Percentiles rank a stretch among this genome's conserved stretches.
These are phyloP conservation scores for Podarcis lilfordi DNA, from an alignment of 2,797 vertebrate genomes.

Conservation along the genomic window DNA sequence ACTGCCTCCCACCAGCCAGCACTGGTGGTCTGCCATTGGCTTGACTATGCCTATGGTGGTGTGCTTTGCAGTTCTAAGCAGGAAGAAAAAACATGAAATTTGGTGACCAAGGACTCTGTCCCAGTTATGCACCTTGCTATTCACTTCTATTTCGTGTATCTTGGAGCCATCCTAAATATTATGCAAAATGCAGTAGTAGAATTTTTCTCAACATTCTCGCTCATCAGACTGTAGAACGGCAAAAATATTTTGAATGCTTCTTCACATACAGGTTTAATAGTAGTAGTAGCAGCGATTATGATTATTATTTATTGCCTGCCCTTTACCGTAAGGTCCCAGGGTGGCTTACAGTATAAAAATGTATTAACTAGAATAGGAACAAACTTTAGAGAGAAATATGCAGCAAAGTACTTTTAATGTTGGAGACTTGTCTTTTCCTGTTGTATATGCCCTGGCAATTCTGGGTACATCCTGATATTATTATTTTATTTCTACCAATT, in stretches of 20 bases:
- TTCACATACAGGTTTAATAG: neutral
- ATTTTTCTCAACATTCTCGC: neutral
- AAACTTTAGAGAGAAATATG: neutral
- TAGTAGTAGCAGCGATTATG: too few relatives aligned
- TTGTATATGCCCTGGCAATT: neutral
- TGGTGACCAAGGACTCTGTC: neutral
- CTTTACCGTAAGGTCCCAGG: neutral
- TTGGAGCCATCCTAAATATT: neutral
- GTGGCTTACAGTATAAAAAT: neutral
- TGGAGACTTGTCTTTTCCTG: neutral
- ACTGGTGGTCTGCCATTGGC: neutral
- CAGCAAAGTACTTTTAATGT: neutral
- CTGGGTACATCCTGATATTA: neutral
- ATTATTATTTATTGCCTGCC: neutral
- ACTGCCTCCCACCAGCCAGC: neutral
- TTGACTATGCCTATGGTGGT: neutral
- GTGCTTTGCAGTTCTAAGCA: neutral
- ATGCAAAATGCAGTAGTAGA: neutral
- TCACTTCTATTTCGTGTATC: neutral
- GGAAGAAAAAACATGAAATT: neutral
- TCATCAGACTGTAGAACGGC: neutral
- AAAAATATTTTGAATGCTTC: neutral
- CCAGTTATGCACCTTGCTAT: neutral
- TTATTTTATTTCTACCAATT: neutral
- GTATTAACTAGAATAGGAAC: neutral